Evolutionary conservation across 2,113 vertebrate species (phyloP), one percentile per base, ranked within the genome.

Genomic region (Neodon shergylaensis): DNA sequence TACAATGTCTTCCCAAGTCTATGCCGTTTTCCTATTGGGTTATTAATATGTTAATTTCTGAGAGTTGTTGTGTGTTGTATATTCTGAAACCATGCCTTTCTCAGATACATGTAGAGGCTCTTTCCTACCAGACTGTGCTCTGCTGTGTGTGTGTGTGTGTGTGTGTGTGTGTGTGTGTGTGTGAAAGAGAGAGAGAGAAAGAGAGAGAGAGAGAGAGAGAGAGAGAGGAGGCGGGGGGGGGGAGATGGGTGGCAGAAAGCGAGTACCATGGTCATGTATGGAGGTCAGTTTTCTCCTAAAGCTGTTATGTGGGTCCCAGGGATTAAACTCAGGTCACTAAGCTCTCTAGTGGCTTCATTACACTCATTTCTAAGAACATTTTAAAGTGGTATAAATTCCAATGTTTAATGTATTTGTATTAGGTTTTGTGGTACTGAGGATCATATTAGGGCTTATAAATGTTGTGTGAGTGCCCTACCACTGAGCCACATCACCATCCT

Each of bases 11-110:
- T 89, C 74, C 92, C 61, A 65, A 85, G 16, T 73, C 52, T 78
- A 66, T 36, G 1, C 28, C 2, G 36, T 42, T 88, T 93, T 58
- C 36, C 72, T 66, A 79, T 54, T 93, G 47, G 11, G 26, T 74
- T 95, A 4, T 36, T 92, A 78, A 13, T 84, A 16, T 88, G 73
- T 68, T 81, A 91, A 93, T 77, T 94, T 82, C 39, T 85, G 52
- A 92, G 33, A 74, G 3, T 44, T 91, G 52, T 58, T 93, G 4
- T 79, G 1, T 82, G 14, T 49, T 82, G 19, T 65, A 44, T 66
- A 65, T 26, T 79, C 77, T 91, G 52, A 83, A 44, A 49, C 39
- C 21, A 79, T 73, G 8, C 42, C 26, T 5, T 61, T 73, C 49
- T 93, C 12, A 77, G 52, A 66, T 70, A 36, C 47, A 8, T 52